Evolutionary conservation across 92 coral and sea anemone species (phyloP).

Genomic region (Siderastrea siderea): DNA sequence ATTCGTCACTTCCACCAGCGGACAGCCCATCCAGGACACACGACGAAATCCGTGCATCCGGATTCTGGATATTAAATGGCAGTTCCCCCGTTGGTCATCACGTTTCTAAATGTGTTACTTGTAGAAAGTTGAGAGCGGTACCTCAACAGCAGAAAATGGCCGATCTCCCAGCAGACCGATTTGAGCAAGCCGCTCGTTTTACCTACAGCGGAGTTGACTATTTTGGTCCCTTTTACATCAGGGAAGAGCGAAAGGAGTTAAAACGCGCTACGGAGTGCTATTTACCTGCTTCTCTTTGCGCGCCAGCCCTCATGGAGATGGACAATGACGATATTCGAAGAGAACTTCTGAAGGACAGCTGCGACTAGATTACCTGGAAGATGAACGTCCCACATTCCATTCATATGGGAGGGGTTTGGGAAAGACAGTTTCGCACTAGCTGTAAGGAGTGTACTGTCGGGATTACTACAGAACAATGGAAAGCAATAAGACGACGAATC

Average conservation of each 20-base stretch:
- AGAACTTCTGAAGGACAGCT: neutral
- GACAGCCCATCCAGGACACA: no score
- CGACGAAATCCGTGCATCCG: neutral
- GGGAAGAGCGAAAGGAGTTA: neutral
- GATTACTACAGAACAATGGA: neutral
- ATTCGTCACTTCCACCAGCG: neutral
- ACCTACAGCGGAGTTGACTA: neutral
- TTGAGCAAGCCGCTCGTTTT: slow-evolving; percentile 27
- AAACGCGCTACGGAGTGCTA: slow-evolving; percentile 1
- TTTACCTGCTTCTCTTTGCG: slow-evolving; percentile 26
- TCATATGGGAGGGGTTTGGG: slow-evolving; percentile 33
- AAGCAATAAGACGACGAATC: no score
- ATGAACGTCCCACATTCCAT: slow-evolving; percentile 23
- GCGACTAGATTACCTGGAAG: slow-evolving; percentile 1
- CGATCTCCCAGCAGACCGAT: slow-evolving; percentile 63
- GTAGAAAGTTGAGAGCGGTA: neutral
- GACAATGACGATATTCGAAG: neutral
- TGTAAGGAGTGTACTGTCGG: neutral
- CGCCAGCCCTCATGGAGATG: slow-evolving; percentile 27
- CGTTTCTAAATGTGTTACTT: neutral
- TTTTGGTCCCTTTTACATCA: neutral
- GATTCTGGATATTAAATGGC: slow-evolving; percentile 1
- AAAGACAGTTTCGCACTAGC: neutral
- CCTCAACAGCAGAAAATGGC: slow-evolving; percentile 62
- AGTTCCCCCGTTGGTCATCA: slow-evolving; percentile 1